Conservation (phyloP, 2,888 invertebrate species). For the Ennomos erosarius region DNA sequence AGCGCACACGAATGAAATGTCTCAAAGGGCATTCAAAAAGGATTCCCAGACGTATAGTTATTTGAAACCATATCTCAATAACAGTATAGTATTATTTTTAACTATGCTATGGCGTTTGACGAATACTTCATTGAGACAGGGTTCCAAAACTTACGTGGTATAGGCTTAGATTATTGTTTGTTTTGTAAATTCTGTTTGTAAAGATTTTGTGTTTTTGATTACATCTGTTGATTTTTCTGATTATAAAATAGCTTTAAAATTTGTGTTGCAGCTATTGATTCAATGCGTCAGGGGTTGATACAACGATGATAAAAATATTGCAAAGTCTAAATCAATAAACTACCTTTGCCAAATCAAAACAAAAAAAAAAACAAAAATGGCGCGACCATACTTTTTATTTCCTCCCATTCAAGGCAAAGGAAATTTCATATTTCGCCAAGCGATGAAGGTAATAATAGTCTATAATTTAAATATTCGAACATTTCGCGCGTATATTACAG, state of each 20-base stretch:
- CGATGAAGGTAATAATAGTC: conserved; percentile 29
- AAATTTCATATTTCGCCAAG: conserved; percentile 18
- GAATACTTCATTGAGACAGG: too few species aligned
- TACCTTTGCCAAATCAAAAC: conserved; percentile 1
- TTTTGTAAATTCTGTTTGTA: conserved; percentile 1
- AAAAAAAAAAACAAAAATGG: conserved; percentile 17
- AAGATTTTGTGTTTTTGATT: too few species aligned
- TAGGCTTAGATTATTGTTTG: conserved; percentile 1
- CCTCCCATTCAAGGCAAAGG: conserved; percentile 2
- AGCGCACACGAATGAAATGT: conserved; percentile 10
- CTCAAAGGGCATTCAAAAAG: conserved; percentile 17
- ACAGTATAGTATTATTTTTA: neutral
- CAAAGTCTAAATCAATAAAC: too few species aligned
- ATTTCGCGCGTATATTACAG: conserved; percentile 26
- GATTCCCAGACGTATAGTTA: conserved; percentile 17
- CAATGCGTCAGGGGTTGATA: too few species aligned
- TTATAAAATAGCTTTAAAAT: too few species aligned
- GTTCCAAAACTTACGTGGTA: too few species aligned
- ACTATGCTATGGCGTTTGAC: too few species aligned
- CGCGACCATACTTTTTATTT: conserved; percentile 10
- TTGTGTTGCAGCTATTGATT: too few species aligned
- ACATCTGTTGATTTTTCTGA: neutral
- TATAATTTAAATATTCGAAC: conserved; percentile 31
- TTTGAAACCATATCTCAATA: conserved; percentile 13
- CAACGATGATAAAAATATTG: too few species aligned